A percentile compares a stretch with the other conserved stretches of the same genome.
Conservation (phyloP, 2,888 invertebrate species). For the Yponomeuta malinellus region DNA sequence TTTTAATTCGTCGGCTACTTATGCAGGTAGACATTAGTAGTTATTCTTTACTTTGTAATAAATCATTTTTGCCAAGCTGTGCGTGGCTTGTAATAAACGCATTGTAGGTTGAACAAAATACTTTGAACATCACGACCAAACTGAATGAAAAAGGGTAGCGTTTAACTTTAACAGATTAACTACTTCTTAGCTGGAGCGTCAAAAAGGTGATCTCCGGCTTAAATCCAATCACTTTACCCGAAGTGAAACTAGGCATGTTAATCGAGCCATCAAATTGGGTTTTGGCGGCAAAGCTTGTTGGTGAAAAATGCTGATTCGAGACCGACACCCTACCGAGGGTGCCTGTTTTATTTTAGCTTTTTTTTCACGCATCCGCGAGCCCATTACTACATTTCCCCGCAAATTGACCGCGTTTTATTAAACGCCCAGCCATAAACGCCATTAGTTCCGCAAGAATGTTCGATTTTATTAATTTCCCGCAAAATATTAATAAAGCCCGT, state of each 20-base stretch:
- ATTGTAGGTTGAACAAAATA: not conserved
- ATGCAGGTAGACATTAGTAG: too few relatives aligned
- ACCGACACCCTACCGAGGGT: slow-evolving; percentile 48
- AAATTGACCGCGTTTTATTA: slow-evolving; percentile 20
- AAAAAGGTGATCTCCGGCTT: slow-evolving; percentile 2
- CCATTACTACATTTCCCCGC: slow-evolving; percentile 41
- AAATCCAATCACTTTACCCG: slow-evolving; percentile 11
- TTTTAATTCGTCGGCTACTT: too few relatives aligned
- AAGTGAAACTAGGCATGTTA: slow-evolving; percentile 40
- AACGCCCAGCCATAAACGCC: slow-evolving; percentile 11
- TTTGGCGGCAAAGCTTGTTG: slow-evolving; percentile 65
- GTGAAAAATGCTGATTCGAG: slow-evolving; percentile 64
- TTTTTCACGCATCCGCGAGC: slow-evolving; percentile 58
- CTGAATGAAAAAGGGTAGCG: not conserved
- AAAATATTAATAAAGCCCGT: slow-evolving; percentile 37
- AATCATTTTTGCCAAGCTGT: too few relatives aligned
- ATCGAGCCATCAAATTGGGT: slow-evolving; percentile 73
- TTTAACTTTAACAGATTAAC: not conserved
- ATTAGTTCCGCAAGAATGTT: slow-evolving; percentile 28
- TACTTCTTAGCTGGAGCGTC: not conserved
- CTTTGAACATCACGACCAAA: not conserved
- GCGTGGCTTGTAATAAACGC: not conserved
- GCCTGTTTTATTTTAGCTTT: slow-evolving; percentile 39
- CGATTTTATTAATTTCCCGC: slow-evolving; percentile 16
- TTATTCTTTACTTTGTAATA: too few relatives aligned